Conservation (phyloP, 1,140 invertebrate genomes). For the Augochlora pura region DNA sequence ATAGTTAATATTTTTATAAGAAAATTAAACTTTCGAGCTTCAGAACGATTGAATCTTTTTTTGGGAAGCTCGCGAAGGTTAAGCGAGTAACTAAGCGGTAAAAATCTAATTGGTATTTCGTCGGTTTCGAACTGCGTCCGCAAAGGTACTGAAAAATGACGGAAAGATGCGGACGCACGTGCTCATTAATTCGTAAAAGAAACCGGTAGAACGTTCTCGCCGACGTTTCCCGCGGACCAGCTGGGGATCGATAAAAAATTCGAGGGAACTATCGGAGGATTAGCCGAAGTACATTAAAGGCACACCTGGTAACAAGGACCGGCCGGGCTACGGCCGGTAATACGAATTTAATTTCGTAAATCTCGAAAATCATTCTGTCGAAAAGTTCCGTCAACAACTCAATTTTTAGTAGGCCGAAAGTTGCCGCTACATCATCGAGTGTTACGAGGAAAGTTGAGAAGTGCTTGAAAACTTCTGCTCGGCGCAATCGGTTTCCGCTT, state of each 20-base stretch:
- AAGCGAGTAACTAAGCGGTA: neutral
- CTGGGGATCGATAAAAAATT: slow-evolving; percentile 7
- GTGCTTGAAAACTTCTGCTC: slow-evolving; percentile 15
- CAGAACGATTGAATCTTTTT: too few relatives aligned
- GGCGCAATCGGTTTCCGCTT: neutral
- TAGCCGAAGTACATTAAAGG: neutral
- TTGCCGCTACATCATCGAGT: slow-evolving; percentile 16
- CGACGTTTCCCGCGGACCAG: neutral
- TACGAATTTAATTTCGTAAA: slow-evolving; percentile 21
- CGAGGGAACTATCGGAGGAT: neutral
- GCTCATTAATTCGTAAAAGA: neutral
- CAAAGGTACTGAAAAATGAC: neutral
- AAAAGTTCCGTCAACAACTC: slow-evolving; percentile 15
- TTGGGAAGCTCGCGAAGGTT: too few relatives aligned
- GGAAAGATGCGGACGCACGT: neutral
- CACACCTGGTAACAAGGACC: neutral
- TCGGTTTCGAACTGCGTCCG: neutral
- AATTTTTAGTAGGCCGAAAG: slow-evolving; percentile 30
- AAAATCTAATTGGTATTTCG: neutral
- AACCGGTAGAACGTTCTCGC: neutral
- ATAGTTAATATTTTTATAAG: too few relatives aligned
- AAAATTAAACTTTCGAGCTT: too few relatives aligned
- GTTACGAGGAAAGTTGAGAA: slow-evolving; percentile 20
- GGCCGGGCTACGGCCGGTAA: neutral
- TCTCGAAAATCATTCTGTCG: slow-evolving; percentile 18